These are phyloP conservation scores for Rhinolophus sinicus DNA, from an alignment of 2,113 vertebrate genomes.

Conservation along the genomic window DNA sequence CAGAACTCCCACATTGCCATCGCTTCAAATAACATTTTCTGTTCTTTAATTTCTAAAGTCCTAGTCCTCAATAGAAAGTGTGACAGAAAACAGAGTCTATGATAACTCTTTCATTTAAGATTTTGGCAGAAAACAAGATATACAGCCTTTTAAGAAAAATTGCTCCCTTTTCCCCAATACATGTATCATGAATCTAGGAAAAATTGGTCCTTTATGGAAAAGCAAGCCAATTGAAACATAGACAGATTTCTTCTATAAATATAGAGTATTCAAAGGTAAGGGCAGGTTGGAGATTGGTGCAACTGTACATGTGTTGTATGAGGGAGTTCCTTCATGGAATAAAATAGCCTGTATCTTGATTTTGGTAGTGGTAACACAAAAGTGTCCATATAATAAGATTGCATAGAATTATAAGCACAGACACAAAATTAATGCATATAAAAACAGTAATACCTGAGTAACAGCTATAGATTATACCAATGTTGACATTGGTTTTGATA, in stretches of 20 bases:
- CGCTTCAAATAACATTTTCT: background rate
- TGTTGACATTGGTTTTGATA: background rate
- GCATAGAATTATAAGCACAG: background rate
- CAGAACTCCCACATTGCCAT: background rate
- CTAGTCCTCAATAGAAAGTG: background rate
- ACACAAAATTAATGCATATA: background rate
- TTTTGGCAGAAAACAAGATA: background rate
- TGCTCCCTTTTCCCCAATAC: background rate
- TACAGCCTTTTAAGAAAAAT: background rate
- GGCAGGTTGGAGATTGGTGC: background rate
- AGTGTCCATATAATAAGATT: background rate
- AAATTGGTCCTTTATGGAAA: background rate
- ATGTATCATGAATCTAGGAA: background rate
- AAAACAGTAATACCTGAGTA: background rate
- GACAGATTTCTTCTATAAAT: background rate
- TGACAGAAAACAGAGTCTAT: slow-evolving; percentile 1
- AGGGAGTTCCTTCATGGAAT: background rate
- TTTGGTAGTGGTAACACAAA: background rate
- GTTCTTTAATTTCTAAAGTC: background rate
- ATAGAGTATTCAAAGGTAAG: background rate
- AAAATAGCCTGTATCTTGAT: background rate
- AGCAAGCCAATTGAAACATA: background rate
- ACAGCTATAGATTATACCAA: background rate
- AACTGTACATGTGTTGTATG: background rate
- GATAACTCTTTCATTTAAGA: background rate